phyloP scores from a whole-genome alignment of 2,888 invertebrate genomes.

The Acleris sparsana region DNA sequence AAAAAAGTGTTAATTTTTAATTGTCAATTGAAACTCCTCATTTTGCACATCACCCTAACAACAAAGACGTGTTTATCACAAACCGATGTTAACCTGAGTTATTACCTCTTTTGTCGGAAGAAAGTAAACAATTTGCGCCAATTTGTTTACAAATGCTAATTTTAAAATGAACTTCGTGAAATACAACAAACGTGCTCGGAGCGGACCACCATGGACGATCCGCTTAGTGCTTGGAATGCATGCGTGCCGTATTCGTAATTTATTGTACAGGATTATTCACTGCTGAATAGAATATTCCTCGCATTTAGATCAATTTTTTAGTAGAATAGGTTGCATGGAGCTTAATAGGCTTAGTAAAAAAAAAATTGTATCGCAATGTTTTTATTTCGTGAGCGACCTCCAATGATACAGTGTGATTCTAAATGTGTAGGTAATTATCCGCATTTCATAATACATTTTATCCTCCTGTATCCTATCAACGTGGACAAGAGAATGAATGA shows the following conservation, averaged over 20 bases:
- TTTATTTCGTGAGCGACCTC: too few relatives aligned
- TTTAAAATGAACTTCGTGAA: conserved; percentile 80
- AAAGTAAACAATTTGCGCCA: conserved; percentile 66
- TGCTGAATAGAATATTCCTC: conserved; percentile 24
- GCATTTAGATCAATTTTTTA: conserved; percentile 36
- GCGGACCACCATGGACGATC: conserved; percentile 72
- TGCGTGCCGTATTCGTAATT: conserved; percentile 51
- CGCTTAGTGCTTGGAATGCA: conserved; percentile 40
- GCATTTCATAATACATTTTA: too few relatives aligned
- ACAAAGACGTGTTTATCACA: conserved; percentile 15
- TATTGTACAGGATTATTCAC: conserved; percentile 48
- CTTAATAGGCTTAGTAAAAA: neutral
- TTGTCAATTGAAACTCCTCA: neutral
- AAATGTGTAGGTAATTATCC: too few relatives aligned
- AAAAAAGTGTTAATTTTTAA: neutral
- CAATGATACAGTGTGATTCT: too few relatives aligned
- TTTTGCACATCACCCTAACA: conserved; percentile 10
- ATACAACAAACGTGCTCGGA: conserved; percentile 76
- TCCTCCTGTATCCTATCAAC: too few relatives aligned
- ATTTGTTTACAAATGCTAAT: conserved; percentile 78
- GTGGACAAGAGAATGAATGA: too few relatives aligned
- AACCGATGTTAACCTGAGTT: conserved; percentile 23
- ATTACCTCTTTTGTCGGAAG: conserved; percentile 46
- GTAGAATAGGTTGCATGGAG: neutral
- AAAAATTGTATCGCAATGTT: neutral